Conservation (phyloP, 2,888 invertebrate genomes). For the Tipula helvola region DNA sequence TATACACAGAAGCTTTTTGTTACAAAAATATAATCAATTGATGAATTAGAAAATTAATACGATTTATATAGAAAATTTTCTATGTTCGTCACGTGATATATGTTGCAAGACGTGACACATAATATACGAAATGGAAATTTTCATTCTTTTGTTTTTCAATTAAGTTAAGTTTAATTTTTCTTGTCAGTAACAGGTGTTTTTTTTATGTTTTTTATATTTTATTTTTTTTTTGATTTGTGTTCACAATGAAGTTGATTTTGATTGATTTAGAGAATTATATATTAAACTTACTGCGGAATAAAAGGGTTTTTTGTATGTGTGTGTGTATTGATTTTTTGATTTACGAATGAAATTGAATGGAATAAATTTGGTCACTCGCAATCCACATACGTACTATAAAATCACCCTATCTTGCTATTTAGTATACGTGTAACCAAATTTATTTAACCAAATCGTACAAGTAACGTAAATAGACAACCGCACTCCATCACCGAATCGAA, state of each 20-base stretch:
- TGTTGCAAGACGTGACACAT: background rate
- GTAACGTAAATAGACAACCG: background rate
- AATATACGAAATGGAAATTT: background rate
- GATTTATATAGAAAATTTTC: background rate
- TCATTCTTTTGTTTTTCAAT: background rate
- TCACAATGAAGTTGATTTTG: background rate
- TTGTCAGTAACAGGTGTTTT: background rate
- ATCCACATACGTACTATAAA: too few species aligned
- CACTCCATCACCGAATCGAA: background rate
- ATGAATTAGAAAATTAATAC: background rate
- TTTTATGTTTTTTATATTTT: background rate
- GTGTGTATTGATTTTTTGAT: background rate
- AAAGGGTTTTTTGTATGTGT: background rate
- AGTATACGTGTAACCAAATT: background rate
- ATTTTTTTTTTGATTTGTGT: background rate
- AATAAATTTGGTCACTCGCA: background rate
- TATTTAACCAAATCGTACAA: background rate
- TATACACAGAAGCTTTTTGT: background rate
- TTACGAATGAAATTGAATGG: background rate
- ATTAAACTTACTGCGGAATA: background rate
- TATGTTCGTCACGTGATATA: background rate
- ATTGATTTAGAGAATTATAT: background rate
- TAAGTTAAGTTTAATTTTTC: background rate
- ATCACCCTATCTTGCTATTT: too few species aligned
- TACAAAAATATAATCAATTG: background rate